Evolutionary conservation across 2,797 vertebrate species (phyloP).

Genomic region (Peromyscus melanophrys): DNA sequence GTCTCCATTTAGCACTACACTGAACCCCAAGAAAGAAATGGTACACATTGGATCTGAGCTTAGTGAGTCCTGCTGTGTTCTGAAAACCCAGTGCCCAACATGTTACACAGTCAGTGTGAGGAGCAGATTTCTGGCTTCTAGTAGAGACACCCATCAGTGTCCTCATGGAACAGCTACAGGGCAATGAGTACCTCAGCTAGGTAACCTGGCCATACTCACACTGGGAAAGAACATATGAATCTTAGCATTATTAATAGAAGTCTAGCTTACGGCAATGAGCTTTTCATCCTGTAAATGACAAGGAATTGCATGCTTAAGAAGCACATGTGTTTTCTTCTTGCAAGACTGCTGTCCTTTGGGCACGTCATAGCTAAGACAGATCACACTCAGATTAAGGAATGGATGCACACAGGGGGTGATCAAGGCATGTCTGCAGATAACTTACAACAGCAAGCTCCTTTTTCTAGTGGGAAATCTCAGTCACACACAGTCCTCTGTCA

Average conservation of each 20-base stretch:
- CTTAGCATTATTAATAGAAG: neutral
- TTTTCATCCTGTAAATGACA: neutral
- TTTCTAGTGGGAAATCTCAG: neutral
- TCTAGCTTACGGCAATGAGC: neutral
- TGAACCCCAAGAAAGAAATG: neutral
- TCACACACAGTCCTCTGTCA: neutral
- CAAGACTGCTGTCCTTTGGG: neutral
- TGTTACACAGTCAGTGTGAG: neutral
- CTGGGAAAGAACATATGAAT: neutral
- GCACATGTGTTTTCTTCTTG: neutral
- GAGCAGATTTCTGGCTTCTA: neutral
- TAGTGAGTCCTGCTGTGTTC: neutral
- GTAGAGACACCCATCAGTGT: neutral
- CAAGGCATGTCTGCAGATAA: neutral
- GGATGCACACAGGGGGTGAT: neutral
- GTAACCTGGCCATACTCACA: neutral
- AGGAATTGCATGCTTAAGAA: slow-evolving; percentile 30
- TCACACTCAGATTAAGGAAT: slow-evolving; percentile 3
- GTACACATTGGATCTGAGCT: neutral
- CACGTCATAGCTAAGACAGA: neutral
- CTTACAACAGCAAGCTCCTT: neutral
- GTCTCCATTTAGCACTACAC: neutral
- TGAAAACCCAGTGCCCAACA: neutral
- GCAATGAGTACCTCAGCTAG: neutral
- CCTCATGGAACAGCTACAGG: neutral